Percentiles rank a stretch among this genome's conserved stretches.
Conservation (phyloP, 2,113 vertebrate species). For the Poeciliopsis prolifica region DNA sequence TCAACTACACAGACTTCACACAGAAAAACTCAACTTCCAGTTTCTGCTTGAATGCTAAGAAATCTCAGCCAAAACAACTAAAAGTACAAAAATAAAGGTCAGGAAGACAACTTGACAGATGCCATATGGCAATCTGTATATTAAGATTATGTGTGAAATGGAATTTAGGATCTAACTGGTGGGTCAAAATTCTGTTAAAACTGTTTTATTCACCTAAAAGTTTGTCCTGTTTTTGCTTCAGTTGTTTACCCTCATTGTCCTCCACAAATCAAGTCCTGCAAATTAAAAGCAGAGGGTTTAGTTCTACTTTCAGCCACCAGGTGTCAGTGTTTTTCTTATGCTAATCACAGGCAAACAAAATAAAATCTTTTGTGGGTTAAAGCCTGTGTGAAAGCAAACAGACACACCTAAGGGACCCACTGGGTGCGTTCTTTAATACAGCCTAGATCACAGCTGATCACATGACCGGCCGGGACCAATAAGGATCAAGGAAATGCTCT, state of each 20-base stretch:
- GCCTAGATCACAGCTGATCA: neutral
- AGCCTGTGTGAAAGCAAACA: conserved; percentile 4
- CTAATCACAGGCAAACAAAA: conserved; percentile 3
- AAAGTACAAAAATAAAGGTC: neutral
- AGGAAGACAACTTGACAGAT: neutral
- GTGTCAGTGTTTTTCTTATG: conserved; percentile 57
- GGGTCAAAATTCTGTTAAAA: neutral
- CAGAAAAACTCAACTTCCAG: neutral
- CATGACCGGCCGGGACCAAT: conserved; percentile 12
- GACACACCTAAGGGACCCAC: neutral
- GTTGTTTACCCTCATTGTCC: neutral
- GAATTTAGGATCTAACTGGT: neutral
- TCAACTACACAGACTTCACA: neutral
- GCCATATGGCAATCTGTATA: neutral
- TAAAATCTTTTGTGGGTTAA: neutral
- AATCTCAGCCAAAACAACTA: neutral
- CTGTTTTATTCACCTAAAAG: neutral
- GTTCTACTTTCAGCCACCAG: conserved; percentile 55
- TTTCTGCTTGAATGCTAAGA: neutral
- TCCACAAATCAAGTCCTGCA: neutral
- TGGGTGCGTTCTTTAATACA: conserved; percentile 41
- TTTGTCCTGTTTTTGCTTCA: too few relatives aligned
- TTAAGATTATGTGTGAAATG: neutral
- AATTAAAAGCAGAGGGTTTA: conserved; percentile 16
- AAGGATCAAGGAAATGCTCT: neutral